Evolutionary conservation across 2,888 invertebrate genomes (phyloP), one percentile per base, ranked within the genome.

Genomic region (Glyphotaelius pellucidus): DNA sequence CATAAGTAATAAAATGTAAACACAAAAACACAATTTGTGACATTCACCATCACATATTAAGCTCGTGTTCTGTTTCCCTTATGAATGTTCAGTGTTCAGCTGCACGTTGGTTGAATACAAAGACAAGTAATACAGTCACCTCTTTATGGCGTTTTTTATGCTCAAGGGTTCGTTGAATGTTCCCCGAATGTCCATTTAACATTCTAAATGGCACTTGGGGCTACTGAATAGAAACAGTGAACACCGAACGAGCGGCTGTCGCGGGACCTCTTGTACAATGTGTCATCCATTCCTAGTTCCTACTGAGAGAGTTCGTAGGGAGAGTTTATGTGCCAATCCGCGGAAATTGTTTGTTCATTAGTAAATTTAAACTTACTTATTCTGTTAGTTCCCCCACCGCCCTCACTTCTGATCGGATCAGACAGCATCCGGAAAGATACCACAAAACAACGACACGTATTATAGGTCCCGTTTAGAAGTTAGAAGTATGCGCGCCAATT

Each of bases 141-240:
- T 89, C 79, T 67, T 89, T 79, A 89, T 89, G 79, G 67, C 35
- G 19, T 79, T 79, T 79, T 89, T 79, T 79, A 79, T 32, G 67
- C 88, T 67, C 14, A 89, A 80, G 88, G 88, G 88, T 89, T 89
- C 88, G 79, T 89, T 89, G 38, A 89, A 89, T 89, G 88, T 79
- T 89, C 32, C 79, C 32, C 80, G n/a, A 35, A 89, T 89, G 80
- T 38, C 32, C 80, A n/a, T 89, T 89, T 89, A 38, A 89, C 38
- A 79, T 89, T 89, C 88, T 80, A 19, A 89, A 67, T 89, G 88
- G 88, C 88, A 35, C 88, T 80, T 14, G 38, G 38, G n/a, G 38
- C 88, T 79, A 79, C 88, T 89, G 88, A 47, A 47, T 15, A 47
- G 14, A 15, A 47, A 47, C 47, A 47, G 47, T 47, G 47, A 89